Percentiles rank a stretch among this genome's conserved stretches.
phyloP scores from a whole-genome alignment of 2,888 invertebrate genomes.

The Buathra laborator region DNA sequence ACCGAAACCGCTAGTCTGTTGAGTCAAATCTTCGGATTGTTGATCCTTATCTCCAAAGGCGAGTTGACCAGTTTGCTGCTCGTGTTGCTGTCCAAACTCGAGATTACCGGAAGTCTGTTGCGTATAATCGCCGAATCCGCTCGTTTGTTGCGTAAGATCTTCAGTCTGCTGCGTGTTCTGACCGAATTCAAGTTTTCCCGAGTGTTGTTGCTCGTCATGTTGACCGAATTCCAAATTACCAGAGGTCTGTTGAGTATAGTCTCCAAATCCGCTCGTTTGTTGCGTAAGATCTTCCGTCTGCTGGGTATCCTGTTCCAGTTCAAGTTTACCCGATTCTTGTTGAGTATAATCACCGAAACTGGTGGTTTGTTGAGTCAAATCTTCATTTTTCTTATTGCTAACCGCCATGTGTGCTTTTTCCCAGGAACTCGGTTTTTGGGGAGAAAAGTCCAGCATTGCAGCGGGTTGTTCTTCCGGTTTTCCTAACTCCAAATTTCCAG shows the following conservation, averaged over 20 bases:
- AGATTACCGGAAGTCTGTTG: background rate
- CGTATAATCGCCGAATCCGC: background rate
- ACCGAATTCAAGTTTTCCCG: constrained; percentile 53
- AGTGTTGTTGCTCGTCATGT: constrained; percentile 11
- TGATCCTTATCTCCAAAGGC: constrained; percentile 45
- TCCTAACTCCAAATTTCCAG: constrained; percentile 39
- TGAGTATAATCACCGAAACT: constrained; percentile 49
- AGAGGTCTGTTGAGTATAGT: constrained; percentile 50
- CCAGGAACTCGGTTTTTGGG: too few relatives aligned
- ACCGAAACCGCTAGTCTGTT: constrained; percentile 58
- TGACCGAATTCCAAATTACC: constrained; percentile 58
- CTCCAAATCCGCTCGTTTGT: constrained; percentile 9
- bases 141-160: constrained; percentile 58
- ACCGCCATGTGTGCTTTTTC: too few relatives aligned
- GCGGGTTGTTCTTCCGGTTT: too few relatives aligned
- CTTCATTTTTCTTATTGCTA: constrained; percentile 63
- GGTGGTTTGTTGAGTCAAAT: constrained; percentile 72
- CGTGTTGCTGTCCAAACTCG: constrained; percentile 66
- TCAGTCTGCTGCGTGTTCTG: constrained; percentile 72
- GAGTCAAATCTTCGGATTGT: constrained; percentile 72
- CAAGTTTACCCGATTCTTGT: constrained; percentile 56
- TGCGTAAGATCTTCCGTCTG: constrained; percentile 65
- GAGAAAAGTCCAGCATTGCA: too few relatives aligned
- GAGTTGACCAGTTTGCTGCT: constrained; percentile 58
- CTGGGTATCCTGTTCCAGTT: constrained; percentile 59